Evolutionary conservation across 2,888 invertebrate genomes (phyloP), one percentile per base, ranked within the genome.

Genomic region (Caenorhabditis sulstoni): DNA sequence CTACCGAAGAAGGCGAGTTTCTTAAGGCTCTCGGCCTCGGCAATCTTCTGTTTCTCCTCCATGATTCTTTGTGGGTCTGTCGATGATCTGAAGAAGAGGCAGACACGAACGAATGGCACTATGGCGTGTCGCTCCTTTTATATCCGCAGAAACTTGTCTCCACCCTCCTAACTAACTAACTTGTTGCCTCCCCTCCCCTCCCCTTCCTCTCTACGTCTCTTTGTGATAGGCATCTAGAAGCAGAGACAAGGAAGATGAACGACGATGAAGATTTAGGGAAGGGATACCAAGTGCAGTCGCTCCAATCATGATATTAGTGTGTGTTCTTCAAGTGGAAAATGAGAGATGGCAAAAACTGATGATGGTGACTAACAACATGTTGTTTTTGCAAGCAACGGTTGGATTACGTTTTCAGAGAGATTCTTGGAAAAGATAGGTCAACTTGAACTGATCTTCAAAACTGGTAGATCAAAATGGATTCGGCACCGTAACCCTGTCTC

Each of bases 1-100:
- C 85, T 81, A 37, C 88, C 89, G 55, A 85, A 85, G 78, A 89
- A 87, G 62, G 89, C 89, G 55, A 88, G 78, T 52, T 79, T 74
- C 62, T 85, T 84, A 45, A 87, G 79, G 52, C 81, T 78, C 39
- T 88, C 86, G 37, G 88, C 87, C 81, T 89, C 88, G 47, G 77
- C 74, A 35, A 81, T 67, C 52, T 84, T 85, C 65, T 74, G 70
- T 67, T 87, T 86, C 52, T 86, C 83, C 49, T 86, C 85, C 77
- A 77, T 77, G 68, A 57, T 61, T 44, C 52, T 23, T 41, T 18
- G 12, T 5, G 35, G 35, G 58, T 9, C 4, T 35, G 20, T 55
- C 29, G 45, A 29, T 47, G 20, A 50, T 47, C 20, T 29, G 29
- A 14, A 20, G 35, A n/a, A 35, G 39, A 35, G 20, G 44, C 23